phyloP scores from a whole-genome alignment of 2,888 invertebrate genomes.

The Synanthedon myopaeformis region DNA sequence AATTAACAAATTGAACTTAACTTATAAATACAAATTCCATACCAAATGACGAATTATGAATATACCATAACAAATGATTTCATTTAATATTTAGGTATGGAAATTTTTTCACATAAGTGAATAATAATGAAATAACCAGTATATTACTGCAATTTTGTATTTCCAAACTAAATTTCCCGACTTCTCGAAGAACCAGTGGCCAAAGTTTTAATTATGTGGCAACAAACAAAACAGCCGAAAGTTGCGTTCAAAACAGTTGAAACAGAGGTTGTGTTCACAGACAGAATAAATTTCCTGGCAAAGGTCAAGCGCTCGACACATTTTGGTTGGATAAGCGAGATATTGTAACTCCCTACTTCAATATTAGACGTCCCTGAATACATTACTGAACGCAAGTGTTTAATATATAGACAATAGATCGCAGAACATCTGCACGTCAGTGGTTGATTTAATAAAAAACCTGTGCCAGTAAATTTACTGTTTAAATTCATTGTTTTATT shows the following conservation, averaged over 20 bases:
- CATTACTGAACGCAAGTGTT: slow-evolving; percentile 11
- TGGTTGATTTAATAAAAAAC: neutral
- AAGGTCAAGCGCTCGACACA: slow-evolving; percentile 9
- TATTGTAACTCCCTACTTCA: slow-evolving; percentile 14
- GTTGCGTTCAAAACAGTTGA: neutral
- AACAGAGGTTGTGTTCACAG: slow-evolving; percentile 7
- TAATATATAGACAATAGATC: neutral
- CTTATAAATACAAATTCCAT: too few species aligned
- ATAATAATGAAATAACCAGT: too few species aligned
- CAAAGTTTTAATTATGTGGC: neutral
- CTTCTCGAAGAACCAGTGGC: too few species aligned
- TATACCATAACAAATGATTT: too few species aligned
- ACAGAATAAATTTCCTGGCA: slow-evolving; percentile 8
- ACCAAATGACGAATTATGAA: too few species aligned
- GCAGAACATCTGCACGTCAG: neutral
- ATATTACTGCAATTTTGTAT: too few species aligned
- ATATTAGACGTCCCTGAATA: slow-evolving; percentile 28
- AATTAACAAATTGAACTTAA: too few species aligned
- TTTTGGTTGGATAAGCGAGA: slow-evolving; percentile 7
- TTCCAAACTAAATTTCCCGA: too few species aligned
- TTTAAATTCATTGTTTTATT: too few species aligned
- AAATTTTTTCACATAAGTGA: too few species aligned
- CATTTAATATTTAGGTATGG: too few species aligned
- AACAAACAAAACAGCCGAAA: neutral
- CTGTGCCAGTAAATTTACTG: neutral